These are phyloP conservation scores for Microdon myrmicae DNA, from an alignment of 2,888 invertebrate genomes.

Conservation along the genomic window DNA sequence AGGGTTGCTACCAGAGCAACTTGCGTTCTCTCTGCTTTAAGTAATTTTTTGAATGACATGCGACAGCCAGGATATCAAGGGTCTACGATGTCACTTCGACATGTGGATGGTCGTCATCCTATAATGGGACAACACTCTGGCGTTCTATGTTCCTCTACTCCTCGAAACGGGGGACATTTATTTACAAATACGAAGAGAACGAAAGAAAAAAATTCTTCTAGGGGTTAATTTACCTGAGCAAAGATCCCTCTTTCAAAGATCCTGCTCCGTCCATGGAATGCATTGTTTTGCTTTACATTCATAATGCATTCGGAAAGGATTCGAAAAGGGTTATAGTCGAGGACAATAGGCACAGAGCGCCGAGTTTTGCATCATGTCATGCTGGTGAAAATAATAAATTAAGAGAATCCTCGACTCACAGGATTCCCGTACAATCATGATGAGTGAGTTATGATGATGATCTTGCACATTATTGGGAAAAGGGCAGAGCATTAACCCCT, in stretches of 20 bases:
- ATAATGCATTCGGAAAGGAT: constrained; percentile 44
- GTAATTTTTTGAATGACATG: constrained; percentile 46
- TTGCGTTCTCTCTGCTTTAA: constrained; percentile 30
- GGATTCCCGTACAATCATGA: constrained; percentile 46
- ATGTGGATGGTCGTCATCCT: constrained; percentile 24
- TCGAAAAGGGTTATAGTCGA: constrained; percentile 40
- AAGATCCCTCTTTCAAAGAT: constrained; percentile 26
- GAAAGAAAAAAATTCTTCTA: constrained; percentile 26
- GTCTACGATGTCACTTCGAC: constrained; percentile 42
- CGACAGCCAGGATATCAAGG: constrained; percentile 51
- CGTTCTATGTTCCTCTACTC: constrained; percentile 32
- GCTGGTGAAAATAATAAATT: constrained; percentile 48
- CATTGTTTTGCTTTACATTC: constrained; percentile 41
- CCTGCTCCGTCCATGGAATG: constrained; percentile 29
- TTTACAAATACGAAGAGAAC: no score
- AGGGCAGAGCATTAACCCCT: constrained; percentile 47
- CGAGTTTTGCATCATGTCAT: constrained; percentile 50
- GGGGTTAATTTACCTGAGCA: constrained; percentile 50
- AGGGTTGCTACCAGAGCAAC: constrained; percentile 24
- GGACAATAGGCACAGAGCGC: constrained; percentile 23
- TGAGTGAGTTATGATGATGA: constrained; percentile 52
- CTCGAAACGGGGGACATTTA: constrained; percentile 34
- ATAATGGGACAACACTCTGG: constrained; percentile 35
- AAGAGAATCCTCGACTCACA: constrained; percentile 37
- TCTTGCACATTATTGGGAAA: constrained; percentile 46